A percentile compares a stretch with the other conserved stretches of the same genome.
phyloP scores from a whole-genome alignment of 1,140 invertebrate genomes.

The Brachionus rotundiformis region DNA sequence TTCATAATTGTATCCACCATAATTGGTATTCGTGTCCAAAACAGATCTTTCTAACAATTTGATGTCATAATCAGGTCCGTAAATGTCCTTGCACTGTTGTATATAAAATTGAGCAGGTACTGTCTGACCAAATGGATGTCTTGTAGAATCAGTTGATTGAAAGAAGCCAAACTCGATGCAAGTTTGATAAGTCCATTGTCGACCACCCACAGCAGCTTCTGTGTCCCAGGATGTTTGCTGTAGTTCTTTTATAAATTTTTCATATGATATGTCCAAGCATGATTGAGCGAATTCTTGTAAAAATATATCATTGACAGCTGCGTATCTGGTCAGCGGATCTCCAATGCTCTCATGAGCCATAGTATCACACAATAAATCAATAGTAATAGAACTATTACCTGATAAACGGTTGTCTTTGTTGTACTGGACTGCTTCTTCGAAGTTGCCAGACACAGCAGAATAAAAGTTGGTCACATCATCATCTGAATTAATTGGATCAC shows the following conservation, averaged over 20 bases:
- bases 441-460: slow-evolving; percentile 76
- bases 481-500: slow-evolving; percentile 69
- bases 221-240: slow-evolving; percentile 71
- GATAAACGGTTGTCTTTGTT: slow-evolving; percentile 83
- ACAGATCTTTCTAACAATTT: slow-evolving; percentile 69
- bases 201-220: slow-evolving; percentile 59
- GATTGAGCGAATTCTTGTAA: slow-evolving; percentile 72
- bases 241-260: slow-evolving; percentile 75
- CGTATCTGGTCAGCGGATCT: slow-evolving; percentile 72
- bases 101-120: slow-evolving; percentile 77
- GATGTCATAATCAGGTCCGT: slow-evolving; percentile 68
- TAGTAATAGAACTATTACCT: slow-evolving; percentile 72
- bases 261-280: slow-evolving; percentile 81
- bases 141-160: slow-evolving; percentile 75
- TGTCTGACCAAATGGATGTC: slow-evolving; percentile 75
- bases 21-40: slow-evolving; percentile 74
- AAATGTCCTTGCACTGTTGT: slow-evolving; percentile 81
- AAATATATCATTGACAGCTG: slow-evolving; percentile 73
- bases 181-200: slow-evolving; percentile 89
- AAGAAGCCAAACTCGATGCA: slow-evolving; percentile 93
- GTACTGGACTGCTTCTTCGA: slow-evolving; percentile 82
- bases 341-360: slow-evolving; percentile 71
- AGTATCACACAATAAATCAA: slow-evolving; percentile 76
- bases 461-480: slow-evolving; percentile 79
- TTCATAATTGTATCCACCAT: slow-evolving; percentile 74